A percentile compares a stretch with the other conserved stretches of the same genome.
These are phyloP conservation scores for Drosophila obscura DNA, from an alignment of 1,140 invertebrate species.

Conservation along the genomic window DNA sequence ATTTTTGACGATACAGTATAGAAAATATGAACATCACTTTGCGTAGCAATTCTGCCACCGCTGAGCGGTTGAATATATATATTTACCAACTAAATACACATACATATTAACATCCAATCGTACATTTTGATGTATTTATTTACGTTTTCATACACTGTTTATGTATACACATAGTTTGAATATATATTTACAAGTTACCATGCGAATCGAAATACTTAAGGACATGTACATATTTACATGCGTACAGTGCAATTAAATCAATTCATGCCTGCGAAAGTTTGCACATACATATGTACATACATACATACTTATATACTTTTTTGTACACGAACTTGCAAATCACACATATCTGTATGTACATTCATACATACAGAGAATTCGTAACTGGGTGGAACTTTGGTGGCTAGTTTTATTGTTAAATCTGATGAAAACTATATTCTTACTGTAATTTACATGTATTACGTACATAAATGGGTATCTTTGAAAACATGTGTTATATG, in stretches of 20 bases:
- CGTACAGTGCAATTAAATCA: neutral
- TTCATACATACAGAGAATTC: slow-evolving; percentile 49
- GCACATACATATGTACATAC: slow-evolving; percentile 10
- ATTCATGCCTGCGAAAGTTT: no score
- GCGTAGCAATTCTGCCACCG: no score
- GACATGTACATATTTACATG: slow-evolving; percentile 3
- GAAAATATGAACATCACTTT: no score
- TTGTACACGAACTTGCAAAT: slow-evolving; percentile 9
- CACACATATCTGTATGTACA: slow-evolving; percentile 27
- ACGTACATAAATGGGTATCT: slow-evolving; percentile 18
- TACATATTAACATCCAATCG: neutral
- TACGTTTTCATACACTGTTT: no score
- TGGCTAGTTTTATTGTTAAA: slow-evolving; percentile 39
- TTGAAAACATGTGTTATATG: slow-evolving; percentile 55
- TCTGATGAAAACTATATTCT: neutral
- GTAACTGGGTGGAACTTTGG: slow-evolving; percentile 58
- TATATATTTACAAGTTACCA: no score
- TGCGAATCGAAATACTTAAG: no score
- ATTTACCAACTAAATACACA: slow-evolving; percentile 2
- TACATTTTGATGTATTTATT: slow-evolving; percentile 1
- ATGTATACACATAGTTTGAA: no score
- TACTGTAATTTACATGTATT: slow-evolving; percentile 23
- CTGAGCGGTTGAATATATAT: no score
- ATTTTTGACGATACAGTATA: no score
- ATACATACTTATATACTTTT: slow-evolving; percentile 18